Evolutionary conservation across 2,888 invertebrate species (phyloP).

Genomic region (Agrotis puta): DNA sequence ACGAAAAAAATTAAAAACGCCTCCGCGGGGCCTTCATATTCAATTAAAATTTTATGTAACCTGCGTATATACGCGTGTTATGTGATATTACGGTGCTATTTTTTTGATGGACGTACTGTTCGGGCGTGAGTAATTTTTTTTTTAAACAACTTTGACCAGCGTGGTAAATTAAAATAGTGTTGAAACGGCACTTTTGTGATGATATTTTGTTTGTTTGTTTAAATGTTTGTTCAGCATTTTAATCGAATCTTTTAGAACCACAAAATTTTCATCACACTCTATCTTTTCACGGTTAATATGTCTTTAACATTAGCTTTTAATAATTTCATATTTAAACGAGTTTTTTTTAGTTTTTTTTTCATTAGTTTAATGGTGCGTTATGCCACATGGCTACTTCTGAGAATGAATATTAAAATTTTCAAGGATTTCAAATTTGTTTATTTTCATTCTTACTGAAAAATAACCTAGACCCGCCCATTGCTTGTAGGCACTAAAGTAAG

Average conservation of each 20-base stretch:
- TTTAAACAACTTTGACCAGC: background rate
- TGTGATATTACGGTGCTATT: background rate
- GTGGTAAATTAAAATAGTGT: too few species aligned
- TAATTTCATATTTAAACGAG: background rate
- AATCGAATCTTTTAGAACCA: too few species aligned
- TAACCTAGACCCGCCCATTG: slow-evolving; percentile 3
- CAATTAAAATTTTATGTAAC: slow-evolving; percentile 56
- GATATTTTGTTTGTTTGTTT: too few species aligned
- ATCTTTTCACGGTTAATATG: too few species aligned
- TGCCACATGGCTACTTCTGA: background rate
- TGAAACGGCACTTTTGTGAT: too few species aligned
- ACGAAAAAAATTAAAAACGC: slow-evolving; percentile 55
- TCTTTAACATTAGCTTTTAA: too few species aligned
- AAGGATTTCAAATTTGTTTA: too few species aligned
- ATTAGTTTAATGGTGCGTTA: background rate
- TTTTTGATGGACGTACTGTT: background rate
- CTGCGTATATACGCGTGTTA: slow-evolving; percentile 11
- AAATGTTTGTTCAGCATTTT: too few species aligned
- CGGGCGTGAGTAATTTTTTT: background rate
- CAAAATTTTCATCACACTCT: too few species aligned
- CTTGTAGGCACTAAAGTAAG: background rate
- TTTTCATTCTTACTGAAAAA: slow-evolving; percentile 1
- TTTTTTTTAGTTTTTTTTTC: too few species aligned
- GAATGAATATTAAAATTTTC: too few species aligned
- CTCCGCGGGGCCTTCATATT: slow-evolving; percentile 43